Evolutionary conservation across 2,888 invertebrate genomes (phyloP), one percentile per base, ranked within the genome.

Genomic region (Drosophila suboccidentalis): DNA sequence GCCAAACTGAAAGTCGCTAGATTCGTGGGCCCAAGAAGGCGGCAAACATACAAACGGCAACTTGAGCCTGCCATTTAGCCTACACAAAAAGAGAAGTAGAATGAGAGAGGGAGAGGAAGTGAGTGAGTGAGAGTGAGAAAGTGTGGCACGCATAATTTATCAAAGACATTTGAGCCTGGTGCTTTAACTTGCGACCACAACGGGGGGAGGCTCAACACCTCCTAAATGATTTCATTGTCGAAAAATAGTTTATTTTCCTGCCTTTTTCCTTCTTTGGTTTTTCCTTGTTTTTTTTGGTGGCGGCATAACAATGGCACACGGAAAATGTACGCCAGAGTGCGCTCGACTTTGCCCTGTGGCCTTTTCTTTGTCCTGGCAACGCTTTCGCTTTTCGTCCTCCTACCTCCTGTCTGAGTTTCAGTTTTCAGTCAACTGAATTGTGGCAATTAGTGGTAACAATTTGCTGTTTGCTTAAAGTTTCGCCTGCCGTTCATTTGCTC

Each of bases 381-480:
- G 29, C 29, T 13, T 11, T 29, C 26, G 29, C 15, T 19, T 50
- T 50, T 41, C 9, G 26, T 15, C 15, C 11, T 11, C 13, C 6
- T 51, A 41, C 11, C 22, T 19, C 19, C 36, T 36, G n/a, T n/a
- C 34, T n/a, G 34, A 46, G 43, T 60, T 78, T 46, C 36, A 34
- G 57, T 46, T 64, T 68, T 65, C 53, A 68, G 58, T 51, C 55
- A 60, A 82, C 55, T 83, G 84, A 90, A 89, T 86, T 80, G 87
- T 47, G 68, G 87, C 87, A 86, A 86, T 89, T 86, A 86, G 88
- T 81, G 71, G 82, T 79, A 84, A 80, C 87, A 85, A 89, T 87
- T 85, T 87, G 82, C 78, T 78, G 89, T 89, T 86, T 86, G 80
- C 74, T 75, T 76, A 50, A 86, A 88, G 80, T 86, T 87, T 79